These are phyloP conservation scores for Carapus acus DNA, from an alignment of 2,797 vertebrate species.

Conservation along the genomic window DNA sequence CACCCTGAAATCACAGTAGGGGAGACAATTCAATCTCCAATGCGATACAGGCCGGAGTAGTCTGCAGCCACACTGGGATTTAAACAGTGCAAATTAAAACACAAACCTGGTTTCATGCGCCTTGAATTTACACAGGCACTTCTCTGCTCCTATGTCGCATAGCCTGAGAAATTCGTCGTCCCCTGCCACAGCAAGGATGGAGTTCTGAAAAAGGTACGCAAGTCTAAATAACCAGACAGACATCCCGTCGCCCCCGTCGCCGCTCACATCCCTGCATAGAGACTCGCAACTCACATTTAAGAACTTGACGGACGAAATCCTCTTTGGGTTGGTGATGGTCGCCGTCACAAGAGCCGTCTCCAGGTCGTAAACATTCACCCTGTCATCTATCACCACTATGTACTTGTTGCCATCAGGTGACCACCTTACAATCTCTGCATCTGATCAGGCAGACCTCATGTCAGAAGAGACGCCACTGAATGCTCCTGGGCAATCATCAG, in stretches of 20 bases:
- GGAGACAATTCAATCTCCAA: too few relatives aligned
- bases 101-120: conserved; percentile 91
- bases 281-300: conserved; percentile 85
- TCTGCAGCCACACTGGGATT: too few relatives aligned
- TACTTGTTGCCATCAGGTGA: conserved; percentile 86
- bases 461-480: not conserved
- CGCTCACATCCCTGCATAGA: too few relatives aligned
- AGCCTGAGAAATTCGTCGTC: conserved; percentile 83
- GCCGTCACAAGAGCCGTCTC: conserved; percentile 81
- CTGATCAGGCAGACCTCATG: conserved; percentile 55
- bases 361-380: conserved; percentile 80
- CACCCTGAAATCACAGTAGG: conserved; percentile 70
- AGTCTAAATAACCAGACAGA: not conserved
- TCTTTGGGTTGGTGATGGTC: conserved; percentile 76
- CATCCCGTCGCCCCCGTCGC: too few relatives aligned
- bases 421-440: conserved; percentile 90
- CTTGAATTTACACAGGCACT: conserved; percentile 85
- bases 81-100: not conserved
- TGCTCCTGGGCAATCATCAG: not conserved
- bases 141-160: conserved; percentile 73
- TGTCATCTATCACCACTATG: conserved; percentile 74
- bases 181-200: conserved; percentile 80
- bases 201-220: conserved; percentile 69
- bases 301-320: conserved; percentile 85
- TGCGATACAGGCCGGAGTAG: too few relatives aligned